phyloP scores from a whole-genome alignment of 2,888 invertebrate genomes.

The Phanerotoma sp. region DNA sequence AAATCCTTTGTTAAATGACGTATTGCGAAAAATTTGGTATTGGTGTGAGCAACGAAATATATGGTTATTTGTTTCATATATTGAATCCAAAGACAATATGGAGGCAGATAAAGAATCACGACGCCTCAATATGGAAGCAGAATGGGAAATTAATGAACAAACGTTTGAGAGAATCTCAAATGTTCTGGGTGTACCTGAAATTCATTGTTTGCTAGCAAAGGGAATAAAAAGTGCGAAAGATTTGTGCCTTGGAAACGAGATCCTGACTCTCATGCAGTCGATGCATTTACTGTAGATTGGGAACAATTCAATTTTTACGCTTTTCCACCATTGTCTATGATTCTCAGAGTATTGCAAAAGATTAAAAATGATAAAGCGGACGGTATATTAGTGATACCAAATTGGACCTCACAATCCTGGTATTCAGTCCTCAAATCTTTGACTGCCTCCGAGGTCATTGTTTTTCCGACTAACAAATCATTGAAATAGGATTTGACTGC shows the following conservation, averaged over 20 bases:
- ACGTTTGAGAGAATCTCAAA: too few relatives aligned
- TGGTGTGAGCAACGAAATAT: not conserved
- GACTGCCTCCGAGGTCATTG: slow-evolving; percentile 25
- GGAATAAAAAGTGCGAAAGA: too few relatives aligned
- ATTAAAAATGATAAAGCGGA: slow-evolving; percentile 15
- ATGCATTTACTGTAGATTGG: not conserved
- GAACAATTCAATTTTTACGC: not conserved
- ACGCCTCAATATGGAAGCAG: not conserved
- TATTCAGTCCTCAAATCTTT: slow-evolving; percentile 34
- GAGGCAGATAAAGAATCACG: slow-evolving; percentile 5
- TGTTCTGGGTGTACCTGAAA: too few relatives aligned
- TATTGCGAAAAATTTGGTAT: not conserved
- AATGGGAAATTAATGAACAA: too few relatives aligned
- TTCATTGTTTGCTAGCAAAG: too few relatives aligned
- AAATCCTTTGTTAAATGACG: too few relatives aligned
- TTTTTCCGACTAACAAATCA: slow-evolving; percentile 32
- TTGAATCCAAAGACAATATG: not conserved
- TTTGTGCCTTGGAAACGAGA: too few relatives aligned
- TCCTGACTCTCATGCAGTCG: not conserved
- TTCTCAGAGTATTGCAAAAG: not conserved
- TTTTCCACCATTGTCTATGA: not conserved
- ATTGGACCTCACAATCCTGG: slow-evolving; percentile 31
- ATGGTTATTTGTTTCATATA: slow-evolving; percentile 5
- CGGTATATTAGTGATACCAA: slow-evolving; percentile 22
- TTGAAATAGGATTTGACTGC: too few relatives aligned